Conservation (phyloP, 2,888 invertebrate genomes). For the Eupithecia insigniata region DNA sequence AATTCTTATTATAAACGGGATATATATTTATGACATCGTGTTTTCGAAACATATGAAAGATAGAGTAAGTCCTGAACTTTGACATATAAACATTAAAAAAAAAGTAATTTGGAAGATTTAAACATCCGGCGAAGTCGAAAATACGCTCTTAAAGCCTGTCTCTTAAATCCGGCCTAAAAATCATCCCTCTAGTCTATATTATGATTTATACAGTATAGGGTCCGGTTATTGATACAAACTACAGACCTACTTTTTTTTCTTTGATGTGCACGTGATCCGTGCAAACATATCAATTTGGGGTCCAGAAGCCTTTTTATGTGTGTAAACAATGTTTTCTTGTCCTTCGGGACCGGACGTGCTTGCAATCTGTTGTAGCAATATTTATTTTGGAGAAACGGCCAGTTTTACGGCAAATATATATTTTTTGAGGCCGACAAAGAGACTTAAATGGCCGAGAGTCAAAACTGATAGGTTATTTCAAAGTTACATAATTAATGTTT, state of each 20-base stretch:
- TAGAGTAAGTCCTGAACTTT: too few relatives aligned
- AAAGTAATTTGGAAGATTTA: too few relatives aligned
- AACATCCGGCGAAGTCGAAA: too few relatives aligned
- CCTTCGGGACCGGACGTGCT: constrained; percentile 42
- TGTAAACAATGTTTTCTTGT: constrained; percentile 45
- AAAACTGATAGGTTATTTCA: not conserved
- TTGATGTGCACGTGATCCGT: constrained; percentile 69
- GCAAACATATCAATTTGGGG: constrained; percentile 73
- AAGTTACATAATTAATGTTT: not conserved
- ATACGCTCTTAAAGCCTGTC: constrained; percentile 26
- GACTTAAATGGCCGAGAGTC: not conserved
- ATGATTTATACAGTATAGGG: constrained; percentile 74
- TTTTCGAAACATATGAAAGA: too few relatives aligned
- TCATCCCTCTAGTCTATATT: constrained; percentile 57
- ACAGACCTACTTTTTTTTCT: constrained; percentile 69
- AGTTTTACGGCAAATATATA: constrained; percentile 5
- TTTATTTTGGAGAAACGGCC: constrained; percentile 35
- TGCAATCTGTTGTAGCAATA: constrained; percentile 44
- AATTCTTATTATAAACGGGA: not conserved
- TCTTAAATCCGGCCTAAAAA: constrained; percentile 38
- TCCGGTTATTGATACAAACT: constrained; percentile 70
- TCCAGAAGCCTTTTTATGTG: constrained; percentile 42
- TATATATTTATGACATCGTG: too few relatives aligned
- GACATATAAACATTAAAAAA: too few relatives aligned
- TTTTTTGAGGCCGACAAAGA: not conserved